Percentiles rank a stretch among this genome's conserved stretches.
Conservation (phyloP, 2,113 vertebrate genomes). For the Oceanites oceanicus region DNA sequence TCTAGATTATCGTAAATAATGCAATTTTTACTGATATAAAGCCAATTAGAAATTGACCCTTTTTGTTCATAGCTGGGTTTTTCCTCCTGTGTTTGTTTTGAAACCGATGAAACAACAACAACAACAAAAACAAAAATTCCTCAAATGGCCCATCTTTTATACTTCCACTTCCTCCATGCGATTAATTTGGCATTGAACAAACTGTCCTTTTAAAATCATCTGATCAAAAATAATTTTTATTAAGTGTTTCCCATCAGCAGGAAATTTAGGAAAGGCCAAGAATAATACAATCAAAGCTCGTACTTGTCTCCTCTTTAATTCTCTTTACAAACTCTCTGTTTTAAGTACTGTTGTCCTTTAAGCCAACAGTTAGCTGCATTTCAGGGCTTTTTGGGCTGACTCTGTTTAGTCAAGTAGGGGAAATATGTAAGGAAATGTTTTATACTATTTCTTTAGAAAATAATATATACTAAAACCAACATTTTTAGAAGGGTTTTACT, state of each 20-base stretch:
- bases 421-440: not conserved
- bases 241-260: slow-evolving; percentile 16
- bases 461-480: not conserved
- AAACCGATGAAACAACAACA: not conserved
- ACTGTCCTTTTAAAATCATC: not conserved
- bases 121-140: not conserved
- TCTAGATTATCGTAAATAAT: not conserved
- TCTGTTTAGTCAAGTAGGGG: not conserved
- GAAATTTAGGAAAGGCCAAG: slow-evolving; percentile 17
- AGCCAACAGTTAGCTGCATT: not conserved
- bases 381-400: not conserved
- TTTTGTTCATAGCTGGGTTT: not conserved
- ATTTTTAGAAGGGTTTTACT: not conserved
- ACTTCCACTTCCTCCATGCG: not conserved
- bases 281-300: not conserved
- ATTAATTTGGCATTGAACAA: not conserved
- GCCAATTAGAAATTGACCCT: not conserved
- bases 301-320: not conserved
- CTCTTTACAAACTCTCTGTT: not conserved
- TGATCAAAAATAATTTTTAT: not conserved
- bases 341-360: not conserved
- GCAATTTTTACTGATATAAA: not conserved
- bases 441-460: not conserved
- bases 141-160: not conserved
- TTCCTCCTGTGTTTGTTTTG: not conserved